These are phyloP conservation scores for Thalassoma bifasciatum DNA, from an alignment of 2,113 vertebrate species.

Conservation along the genomic window DNA sequence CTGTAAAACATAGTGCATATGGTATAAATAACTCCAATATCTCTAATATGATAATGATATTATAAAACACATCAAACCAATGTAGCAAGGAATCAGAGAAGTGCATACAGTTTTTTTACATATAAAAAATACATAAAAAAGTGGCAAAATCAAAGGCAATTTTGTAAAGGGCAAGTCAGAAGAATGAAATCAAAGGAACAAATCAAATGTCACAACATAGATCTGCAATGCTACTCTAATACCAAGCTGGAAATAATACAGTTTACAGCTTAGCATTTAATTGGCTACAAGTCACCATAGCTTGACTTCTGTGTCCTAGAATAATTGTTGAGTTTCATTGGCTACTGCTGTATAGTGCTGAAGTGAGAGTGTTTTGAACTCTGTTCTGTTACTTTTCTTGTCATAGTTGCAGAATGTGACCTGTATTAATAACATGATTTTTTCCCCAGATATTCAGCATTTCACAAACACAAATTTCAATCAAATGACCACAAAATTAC, in stretches of 20 bases:
- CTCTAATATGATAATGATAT: conserved; percentile 59
- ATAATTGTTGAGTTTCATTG: conserved; percentile 25
- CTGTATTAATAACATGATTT: conserved; percentile 47
- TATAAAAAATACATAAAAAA: conserved; percentile 63
- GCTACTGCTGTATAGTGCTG: conserved; percentile 48
- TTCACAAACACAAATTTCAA: conserved; percentile 63
- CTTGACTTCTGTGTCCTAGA: conserved; percentile 37
- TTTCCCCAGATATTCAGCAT: conserved; percentile 58
- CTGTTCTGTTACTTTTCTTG: conserved; percentile 33
- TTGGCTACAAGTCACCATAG: conserved; percentile 45
- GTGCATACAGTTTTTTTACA: conserved; percentile 53
- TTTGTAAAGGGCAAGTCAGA: conserved; percentile 13
- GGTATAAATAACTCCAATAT: conserved; percentile 54
- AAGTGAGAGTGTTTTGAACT: conserved; percentile 32
- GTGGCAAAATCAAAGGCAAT: conserved; percentile 53
- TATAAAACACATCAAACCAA: conserved; percentile 67
- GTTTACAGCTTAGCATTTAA: conserved; percentile 42
- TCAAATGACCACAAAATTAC: conserved; percentile 67
- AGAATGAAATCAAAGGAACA: conserved; percentile 14
- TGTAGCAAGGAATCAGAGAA: conserved; percentile 44
- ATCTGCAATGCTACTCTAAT: conserved; percentile 39
- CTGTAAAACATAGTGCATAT: conserved; percentile 64
- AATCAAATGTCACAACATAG: conserved; percentile 10
- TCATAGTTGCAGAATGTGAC: conserved; percentile 54
- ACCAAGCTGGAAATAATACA: conserved; percentile 30